Evolutionary conservation across 2,888 invertebrate genomes (phyloP), one percentile per base, ranked within the genome.

Genomic region (Limulus polyphemus): DNA sequence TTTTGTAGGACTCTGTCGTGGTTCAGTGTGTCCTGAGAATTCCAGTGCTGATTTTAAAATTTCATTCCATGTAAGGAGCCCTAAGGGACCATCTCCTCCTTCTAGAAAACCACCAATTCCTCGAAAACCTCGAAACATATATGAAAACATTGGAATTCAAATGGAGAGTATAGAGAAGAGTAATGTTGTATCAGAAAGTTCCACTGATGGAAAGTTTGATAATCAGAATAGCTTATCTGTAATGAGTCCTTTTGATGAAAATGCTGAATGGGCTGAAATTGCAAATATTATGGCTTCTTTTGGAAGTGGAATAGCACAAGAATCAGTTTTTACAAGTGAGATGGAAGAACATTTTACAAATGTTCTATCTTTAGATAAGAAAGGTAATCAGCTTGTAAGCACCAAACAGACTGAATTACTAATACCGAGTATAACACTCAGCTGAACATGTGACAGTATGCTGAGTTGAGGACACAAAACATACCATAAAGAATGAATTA

Each of bases 201-300:
- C 32, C 32, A 32, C 32, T 32, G 32, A 54, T 32, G 54, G 54
- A 11, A 14, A 14, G 13, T 5, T 13, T 50, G 51, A 14, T 50
- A 32, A 32, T 11, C 54, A 54, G 13, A 54, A 54, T 13, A 32
- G 32, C 32, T 61, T 65, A 52, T 64, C 67, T 49, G 65, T 65
- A 7, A 63, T 92, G 71, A 90, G 90, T 74, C 90, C 91, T 3
- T 91, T 91, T 77, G 90, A 93, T 79, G 92, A 93, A 75, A 85
- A 89, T 78, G 91, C 92, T 78, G 94, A 95, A 79, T 94, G 95
- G 90, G 90, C 90, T 46, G 90, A 93, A 79, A 93, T 95, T 72
- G 90, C 90, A 56, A 91, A 93, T 78, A 94, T 94, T 72, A 90
- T 95, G 86, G 91, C 91, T 54, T 90, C 91, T 1, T 90, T 95